phyloP scores from a whole-genome alignment of 2,113 vertebrate species.

The Coptodon rendalli region DNA sequence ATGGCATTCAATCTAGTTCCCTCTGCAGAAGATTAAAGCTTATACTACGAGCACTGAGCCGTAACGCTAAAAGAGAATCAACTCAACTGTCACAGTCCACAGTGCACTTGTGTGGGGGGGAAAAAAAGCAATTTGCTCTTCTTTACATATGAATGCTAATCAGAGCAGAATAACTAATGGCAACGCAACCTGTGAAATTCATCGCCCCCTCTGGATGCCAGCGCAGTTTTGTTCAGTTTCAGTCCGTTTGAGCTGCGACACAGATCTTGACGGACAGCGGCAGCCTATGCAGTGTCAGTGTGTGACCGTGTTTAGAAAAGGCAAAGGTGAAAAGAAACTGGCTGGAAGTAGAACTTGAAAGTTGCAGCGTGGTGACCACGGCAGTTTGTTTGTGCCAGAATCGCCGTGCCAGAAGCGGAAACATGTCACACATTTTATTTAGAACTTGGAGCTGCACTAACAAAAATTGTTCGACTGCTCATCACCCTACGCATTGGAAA shows the following conservation, averaged over 20 bases:
- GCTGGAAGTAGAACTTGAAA: slow-evolving; percentile 1
- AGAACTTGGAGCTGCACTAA: background rate
- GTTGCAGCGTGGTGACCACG: background rate
- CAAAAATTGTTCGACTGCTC: background rate
- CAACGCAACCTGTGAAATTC: background rate
- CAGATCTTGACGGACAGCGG: background rate
- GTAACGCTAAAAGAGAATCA: background rate
- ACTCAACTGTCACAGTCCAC: background rate
- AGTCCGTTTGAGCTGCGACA: background rate
- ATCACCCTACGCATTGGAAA: background rate
- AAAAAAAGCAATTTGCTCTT: background rate
- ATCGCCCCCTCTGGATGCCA: background rate
- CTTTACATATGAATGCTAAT: slow-evolving; percentile 14
- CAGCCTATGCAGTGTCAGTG: background rate
- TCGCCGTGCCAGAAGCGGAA: background rate
- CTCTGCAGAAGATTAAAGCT: slow-evolving; percentile 13
- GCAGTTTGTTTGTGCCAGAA: background rate
- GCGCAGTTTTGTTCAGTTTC: background rate
- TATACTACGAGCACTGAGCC: background rate
- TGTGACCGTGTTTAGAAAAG: background rate
- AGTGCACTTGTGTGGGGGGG: background rate
- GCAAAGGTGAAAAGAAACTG: background rate
- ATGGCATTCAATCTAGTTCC: background rate
- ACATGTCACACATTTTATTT: background rate
- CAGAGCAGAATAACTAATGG: background rate